Base-by-base conservation (phyloP, 2,113 vertebrate species). In the Xyrauchen texanus region DNA sequence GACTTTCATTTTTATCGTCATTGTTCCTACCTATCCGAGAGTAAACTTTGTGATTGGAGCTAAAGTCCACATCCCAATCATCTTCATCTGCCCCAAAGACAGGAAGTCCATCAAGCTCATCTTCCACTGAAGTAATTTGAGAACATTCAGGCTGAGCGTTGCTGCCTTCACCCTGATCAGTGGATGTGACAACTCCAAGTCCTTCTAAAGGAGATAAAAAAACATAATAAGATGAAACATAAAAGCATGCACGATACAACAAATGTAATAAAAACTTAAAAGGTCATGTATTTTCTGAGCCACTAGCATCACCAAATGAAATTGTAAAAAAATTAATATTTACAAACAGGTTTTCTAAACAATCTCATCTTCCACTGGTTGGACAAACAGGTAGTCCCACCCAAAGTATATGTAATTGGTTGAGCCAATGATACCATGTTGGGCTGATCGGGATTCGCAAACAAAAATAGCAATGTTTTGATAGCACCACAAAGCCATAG, bases 1-100 rank as follows among this genome's bases (percentile, higher is more conserved):
- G 68, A 55, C 53, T 62, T 11, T 76, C 55, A n/a, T 52, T 69
- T n/a, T 49, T 60, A 61, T 51, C 21, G 7, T 70, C 65, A 2
- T 64, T 45, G 42, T 16, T 57, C 5, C 42, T 60, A 12, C 55
- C 79, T 6, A 62, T 6, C 71, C 49, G 57, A 63, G 13, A 46
- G 15, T 34, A 74, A 49, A 60, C 71, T 46, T 75, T 78, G n/a
- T 68, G 76, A 46, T 46, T 68, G 5, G 72, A 78, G 52, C 45
- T 65, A 62, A 69, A 75, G 13, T 81, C 78, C 78, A 68, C 3
- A 11, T 79, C 81, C 47, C 82, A 64, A 4, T 84, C 82, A 1
- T 81, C 82, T 42, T 81, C 82, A 16, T 78, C 82, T 3, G 82
- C 68, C 9, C 75, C 79, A 46, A 84, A 75, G n/a, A 84, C 82